These are phyloP conservation scores for Gadopsis marmoratus DNA, from an alignment of 2,797 vertebrate genomes.

Conservation along the genomic window DNA sequence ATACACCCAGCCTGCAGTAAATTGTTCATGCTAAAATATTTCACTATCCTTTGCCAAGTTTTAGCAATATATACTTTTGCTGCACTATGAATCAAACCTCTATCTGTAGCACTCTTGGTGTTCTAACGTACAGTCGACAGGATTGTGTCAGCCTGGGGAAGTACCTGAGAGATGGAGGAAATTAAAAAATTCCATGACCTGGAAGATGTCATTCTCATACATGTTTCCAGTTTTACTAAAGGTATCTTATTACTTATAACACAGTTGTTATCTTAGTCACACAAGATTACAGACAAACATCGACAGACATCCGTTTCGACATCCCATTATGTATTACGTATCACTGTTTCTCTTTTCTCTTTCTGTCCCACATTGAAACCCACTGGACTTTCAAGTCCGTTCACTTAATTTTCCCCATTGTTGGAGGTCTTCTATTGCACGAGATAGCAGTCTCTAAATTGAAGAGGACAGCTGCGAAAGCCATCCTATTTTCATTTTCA, in stretches of 20 bases:
- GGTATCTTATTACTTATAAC: background rate
- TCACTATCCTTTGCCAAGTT: background rate
- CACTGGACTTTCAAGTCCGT: background rate
- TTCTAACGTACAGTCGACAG: background rate
- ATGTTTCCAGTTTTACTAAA: constrained; percentile 4
- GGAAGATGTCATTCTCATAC: background rate
- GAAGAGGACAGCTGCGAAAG: constrained; percentile 39
- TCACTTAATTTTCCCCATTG: background rate
- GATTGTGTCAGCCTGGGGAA: background rate
- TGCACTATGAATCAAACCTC: constrained; percentile 5
- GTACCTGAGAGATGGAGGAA: background rate
- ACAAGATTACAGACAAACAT: background rate
- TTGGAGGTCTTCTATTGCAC: background rate
- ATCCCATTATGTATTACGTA: background rate
- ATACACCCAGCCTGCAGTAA: background rate
- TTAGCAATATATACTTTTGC: background rate
- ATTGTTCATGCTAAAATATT: background rate
- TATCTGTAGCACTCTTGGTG: constrained; percentile 3
- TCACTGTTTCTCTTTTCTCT: background rate
- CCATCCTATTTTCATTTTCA: constrained; percentile 29
- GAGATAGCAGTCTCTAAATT: background rate
- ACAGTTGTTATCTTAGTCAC: background rate
- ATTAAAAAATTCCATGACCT: constrained; percentile 5
- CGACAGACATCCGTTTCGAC: background rate
- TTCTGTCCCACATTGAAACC: background rate